These are phyloP conservation scores for Portunus trituberculatus DNA, from an alignment of 1,140 invertebrate genomes.

Conservation along the genomic window DNA sequence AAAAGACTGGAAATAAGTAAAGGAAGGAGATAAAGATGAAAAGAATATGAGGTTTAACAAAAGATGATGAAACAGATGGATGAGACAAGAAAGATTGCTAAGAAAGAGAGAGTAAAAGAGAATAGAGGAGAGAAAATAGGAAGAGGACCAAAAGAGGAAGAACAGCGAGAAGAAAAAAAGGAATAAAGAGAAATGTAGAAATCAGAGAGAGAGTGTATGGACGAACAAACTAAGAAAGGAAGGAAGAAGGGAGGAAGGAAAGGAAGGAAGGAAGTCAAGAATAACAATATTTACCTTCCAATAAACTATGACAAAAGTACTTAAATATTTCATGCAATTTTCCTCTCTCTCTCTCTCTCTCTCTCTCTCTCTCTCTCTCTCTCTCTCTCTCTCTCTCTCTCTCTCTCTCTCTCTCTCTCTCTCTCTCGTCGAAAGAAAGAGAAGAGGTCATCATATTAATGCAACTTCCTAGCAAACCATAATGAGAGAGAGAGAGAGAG, in stretches of 20 bases:
- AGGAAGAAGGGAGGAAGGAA: neutral
- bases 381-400: conserved; percentile 8
- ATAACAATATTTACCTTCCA: neutral
- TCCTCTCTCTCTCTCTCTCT: conserved; percentile 10
- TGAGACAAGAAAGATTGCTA: neutral
- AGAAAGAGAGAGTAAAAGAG: neutral
- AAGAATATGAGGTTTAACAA: neutral
- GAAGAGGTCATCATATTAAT: neutral
- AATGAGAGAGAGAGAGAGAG: neutral
- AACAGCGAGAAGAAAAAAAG: too few species aligned
- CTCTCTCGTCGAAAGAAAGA: neutral
- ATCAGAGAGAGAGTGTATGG: neutral
- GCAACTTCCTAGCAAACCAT: neutral
- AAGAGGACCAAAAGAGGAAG: too few species aligned
- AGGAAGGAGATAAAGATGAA: neutral
- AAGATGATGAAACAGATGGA: neutral
- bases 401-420: neutral
- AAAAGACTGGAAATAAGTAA: neutral
- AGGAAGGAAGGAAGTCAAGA: neutral
- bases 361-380: neutral
- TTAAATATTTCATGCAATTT: neutral
- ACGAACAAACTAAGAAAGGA: neutral
- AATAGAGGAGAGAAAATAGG: too few species aligned
- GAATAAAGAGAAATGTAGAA: too few species aligned
- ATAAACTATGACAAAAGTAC: neutral